Conservation (phyloP, 2,797 vertebrate genomes). For the Galaxias olidus region DNA sequence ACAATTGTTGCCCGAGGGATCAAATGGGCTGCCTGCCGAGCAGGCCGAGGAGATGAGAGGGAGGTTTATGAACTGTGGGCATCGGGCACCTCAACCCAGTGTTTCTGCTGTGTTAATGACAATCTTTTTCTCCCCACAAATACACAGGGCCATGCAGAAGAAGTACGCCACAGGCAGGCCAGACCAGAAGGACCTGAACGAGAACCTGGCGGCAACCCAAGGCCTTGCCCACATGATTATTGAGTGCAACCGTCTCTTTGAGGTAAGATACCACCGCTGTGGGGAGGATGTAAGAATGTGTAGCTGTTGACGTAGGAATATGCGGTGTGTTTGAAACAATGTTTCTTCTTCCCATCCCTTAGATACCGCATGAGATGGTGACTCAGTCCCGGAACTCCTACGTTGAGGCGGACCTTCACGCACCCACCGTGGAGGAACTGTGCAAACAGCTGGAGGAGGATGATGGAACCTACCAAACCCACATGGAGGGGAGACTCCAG, state of each 20-base stretch:
- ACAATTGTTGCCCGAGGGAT: conserved; percentile 53
- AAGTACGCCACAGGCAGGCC: conserved; percentile 94
- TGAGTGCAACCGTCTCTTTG: conserved; percentile 78
- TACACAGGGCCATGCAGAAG: conserved; percentile 88
- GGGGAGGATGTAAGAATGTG: too few species aligned
- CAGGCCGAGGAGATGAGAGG: conserved; percentile 18
- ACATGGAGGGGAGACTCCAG: conserved; percentile 85
- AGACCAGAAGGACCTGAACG: conserved; percentile 96
- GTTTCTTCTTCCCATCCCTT: conserved; percentile 23
- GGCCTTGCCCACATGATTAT: conserved; percentile 96
- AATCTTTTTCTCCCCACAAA: too few species aligned
- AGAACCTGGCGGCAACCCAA: conserved; percentile 95
- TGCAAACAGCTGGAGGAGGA: conserved; percentile 86
- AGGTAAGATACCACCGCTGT: too few species aligned
- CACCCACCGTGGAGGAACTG: conserved; percentile 83
- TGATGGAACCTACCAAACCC: conserved; percentile 81
- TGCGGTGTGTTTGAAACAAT: too few species aligned
- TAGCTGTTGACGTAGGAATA: too few species aligned
- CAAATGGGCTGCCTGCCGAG: conserved; percentile 53
- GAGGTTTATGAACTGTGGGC: conserved; percentile 46
- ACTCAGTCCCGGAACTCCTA: conserved; percentile 87
- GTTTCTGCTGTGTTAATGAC: conserved; percentile 23
- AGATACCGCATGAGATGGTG: conserved; percentile 90
- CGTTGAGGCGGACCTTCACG: conserved; percentile 82
- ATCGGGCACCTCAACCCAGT: conserved; percentile 29